A percentile compares a stretch with the other conserved stretches of the same genome.
Conservation (phyloP, 2,888 invertebrate species). For the Cordilura impudica region DNA sequence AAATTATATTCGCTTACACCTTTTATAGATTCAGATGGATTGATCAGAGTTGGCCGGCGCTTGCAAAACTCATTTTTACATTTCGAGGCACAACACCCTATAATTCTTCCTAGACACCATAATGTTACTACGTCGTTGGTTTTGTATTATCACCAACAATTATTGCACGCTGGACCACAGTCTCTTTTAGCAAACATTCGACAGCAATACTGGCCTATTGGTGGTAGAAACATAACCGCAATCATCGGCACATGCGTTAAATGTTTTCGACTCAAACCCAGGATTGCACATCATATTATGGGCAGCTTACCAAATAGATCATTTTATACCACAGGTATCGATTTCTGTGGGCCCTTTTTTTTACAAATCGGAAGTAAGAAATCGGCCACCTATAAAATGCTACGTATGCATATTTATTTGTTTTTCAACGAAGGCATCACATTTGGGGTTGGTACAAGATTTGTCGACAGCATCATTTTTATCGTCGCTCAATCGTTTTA, state of each 20-base stretch:
- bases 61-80: slow-evolving; percentile 33
- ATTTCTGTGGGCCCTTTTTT: slow-evolving; percentile 53
- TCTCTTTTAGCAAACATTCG: too few species aligned
- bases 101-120: slow-evolving; percentile 25
- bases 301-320: slow-evolving; percentile 16
- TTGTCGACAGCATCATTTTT: slow-evolving; percentile 56
- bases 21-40: too few species aligned
- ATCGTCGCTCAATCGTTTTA: slow-evolving; percentile 48
- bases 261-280: too few species aligned
- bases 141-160: too few species aligned
- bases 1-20: slow-evolving; percentile 11
- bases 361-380: slow-evolving; percentile 47
- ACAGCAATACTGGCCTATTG: too few species aligned
- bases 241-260: slow-evolving; percentile 22
- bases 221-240: slow-evolving; percentile 18
- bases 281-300: slow-evolving; percentile 38
- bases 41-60: too few species aligned
- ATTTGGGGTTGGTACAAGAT: slow-evolving; percentile 56
- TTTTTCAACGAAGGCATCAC: slow-evolving; percentile 58
- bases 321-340: slow-evolving; percentile 45
- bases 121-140: neutral
- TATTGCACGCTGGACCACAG: too few species aligned
- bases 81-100: slow-evolving; percentile 38
- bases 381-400: slow-evolving; percentile 31
- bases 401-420: slow-evolving; percentile 58